A percentile compares a stretch with the other conserved stretches of the same genome.
Evolutionary conservation across 2,888 invertebrate genomes (phyloP).

Genomic region (Lithophane semibrunnea): DNA sequence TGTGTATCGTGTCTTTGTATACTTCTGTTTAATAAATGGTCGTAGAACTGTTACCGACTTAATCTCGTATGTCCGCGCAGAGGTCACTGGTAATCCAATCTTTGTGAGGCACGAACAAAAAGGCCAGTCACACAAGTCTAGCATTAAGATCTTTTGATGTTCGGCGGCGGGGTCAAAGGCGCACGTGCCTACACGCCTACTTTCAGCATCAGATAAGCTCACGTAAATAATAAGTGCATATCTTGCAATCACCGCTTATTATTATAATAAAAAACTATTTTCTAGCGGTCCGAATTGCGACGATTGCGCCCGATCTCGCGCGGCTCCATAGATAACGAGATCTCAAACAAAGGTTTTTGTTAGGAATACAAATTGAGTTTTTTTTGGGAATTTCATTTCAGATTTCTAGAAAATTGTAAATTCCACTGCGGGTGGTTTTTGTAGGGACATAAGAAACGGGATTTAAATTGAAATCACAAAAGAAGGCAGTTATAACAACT

Average conservation of each 20-base stretch:
- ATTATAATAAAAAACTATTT: conserved; percentile 67
- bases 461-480: conserved; percentile 38
- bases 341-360: conserved; percentile 45
- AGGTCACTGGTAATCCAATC: conserved; percentile 66
- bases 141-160: conserved; percentile 73
- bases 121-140: conserved; percentile 66
- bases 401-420: conserved; percentile 39
- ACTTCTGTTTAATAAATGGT: conserved; percentile 48
- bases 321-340: conserved; percentile 48
- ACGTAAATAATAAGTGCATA: conserved; percentile 73
- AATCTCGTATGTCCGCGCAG: conserved; percentile 45
- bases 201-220: conserved; percentile 72
- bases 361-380: conserved; percentile 42
- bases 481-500: conserved; percentile 6
- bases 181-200: conserved; percentile 77
- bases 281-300: conserved; percentile 55
- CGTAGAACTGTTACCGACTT: conserved; percentile 41
- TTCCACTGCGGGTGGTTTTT: conserved; percentile 39
- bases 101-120: conserved; percentile 70
- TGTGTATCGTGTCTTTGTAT: conserved; percentile 32
- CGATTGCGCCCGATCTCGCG: conserved; percentile 45
- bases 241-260: conserved; percentile 69
- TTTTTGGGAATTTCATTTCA: conserved; percentile 41
- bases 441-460: background rate
- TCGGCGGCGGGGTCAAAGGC: conserved; percentile 75